phyloP scores from a whole-genome alignment of 2,888 invertebrate species.

The Erebia ligea region DNA sequence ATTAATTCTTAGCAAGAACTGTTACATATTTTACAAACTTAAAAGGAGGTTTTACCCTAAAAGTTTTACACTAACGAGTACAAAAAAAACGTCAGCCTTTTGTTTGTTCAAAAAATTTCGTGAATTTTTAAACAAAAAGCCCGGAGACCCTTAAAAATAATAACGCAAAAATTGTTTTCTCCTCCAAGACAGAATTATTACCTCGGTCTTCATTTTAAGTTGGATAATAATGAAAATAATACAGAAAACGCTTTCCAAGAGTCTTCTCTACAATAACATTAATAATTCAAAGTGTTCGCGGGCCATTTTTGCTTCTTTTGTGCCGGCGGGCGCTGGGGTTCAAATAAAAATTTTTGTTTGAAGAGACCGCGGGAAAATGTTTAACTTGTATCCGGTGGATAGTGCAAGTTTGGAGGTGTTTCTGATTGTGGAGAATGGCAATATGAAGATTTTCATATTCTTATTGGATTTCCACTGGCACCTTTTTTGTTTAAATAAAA shows the following conservation, averaged over 20 bases:
- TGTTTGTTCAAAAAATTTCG: conserved; percentile 34
- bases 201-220: conserved; percentile 46
- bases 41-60: conserved; percentile 6
- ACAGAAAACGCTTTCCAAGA: conserved; percentile 47
- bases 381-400: conserved; percentile 40
- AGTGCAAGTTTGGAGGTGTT: conserved; percentile 31
- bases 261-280: conserved; percentile 50
- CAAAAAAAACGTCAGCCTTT: conserved; percentile 21
- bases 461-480: neutral
- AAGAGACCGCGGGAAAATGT: conserved; percentile 45
- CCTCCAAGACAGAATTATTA: conserved; percentile 42
- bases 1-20: too few relatives aligned
- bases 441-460: neutral
- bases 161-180: conserved; percentile 39
- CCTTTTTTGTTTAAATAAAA: neutral
- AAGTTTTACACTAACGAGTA: conserved; percentile 17
- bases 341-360: conserved; percentile 50
- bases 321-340: conserved; percentile 43
- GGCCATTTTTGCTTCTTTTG: conserved; percentile 49
- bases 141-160: conserved; percentile 39
- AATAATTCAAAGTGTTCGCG: conserved; percentile 52
- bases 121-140: conserved; percentile 33
- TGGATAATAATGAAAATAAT: conserved; percentile 50
- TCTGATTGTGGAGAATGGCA: conserved; percentile 3
- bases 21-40: neutral